Percentiles rank a stretch among this genome's conserved stretches.
phyloP scores from a whole-genome alignment of 2,888 invertebrate species.

The Euplagia quadripunctaria region DNA sequence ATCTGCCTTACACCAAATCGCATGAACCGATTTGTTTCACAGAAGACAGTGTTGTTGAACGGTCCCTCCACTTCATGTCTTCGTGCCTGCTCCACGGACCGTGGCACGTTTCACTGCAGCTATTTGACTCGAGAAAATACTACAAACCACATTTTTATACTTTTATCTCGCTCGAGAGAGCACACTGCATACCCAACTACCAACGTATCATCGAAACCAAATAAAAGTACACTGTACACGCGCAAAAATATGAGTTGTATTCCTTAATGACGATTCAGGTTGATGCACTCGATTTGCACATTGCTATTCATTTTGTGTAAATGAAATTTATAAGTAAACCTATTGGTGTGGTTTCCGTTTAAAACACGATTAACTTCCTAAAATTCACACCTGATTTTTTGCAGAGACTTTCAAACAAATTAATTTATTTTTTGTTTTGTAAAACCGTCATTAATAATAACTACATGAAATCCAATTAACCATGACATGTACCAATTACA shows the following conservation, averaged over 20 bases:
- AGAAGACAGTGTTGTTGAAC: slow-evolving; percentile 48
- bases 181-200: slow-evolving; percentile 56
- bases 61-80: slow-evolving; percentile 47
- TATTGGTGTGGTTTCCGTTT: slow-evolving; percentile 11
- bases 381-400: not conserved
- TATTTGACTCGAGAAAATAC: slow-evolving; percentile 82
- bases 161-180: slow-evolving; percentile 77
- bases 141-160: slow-evolving; percentile 79
- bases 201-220: slow-evolving; percentile 32
- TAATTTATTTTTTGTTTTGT: not conserved
- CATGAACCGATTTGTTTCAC: slow-evolving; percentile 43
- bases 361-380: not conserved
- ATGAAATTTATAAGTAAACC: slow-evolving; percentile 49
- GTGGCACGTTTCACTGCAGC: slow-evolving; percentile 85
- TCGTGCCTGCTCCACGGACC: slow-evolving; percentile 72
- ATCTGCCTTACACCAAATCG: slow-evolving; percentile 41
- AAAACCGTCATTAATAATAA: too few species aligned
- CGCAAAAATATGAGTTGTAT: slow-evolving; percentile 78
- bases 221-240: slow-evolving; percentile 63
- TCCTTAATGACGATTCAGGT: slow-evolving; percentile 37
- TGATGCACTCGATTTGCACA: slow-evolving; percentile 33
- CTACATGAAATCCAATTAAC: not conserved
- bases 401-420: not conserved
- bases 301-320: slow-evolving; percentile 38
- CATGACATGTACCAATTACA: not conserved